These are phyloP conservation scores for Tipula unca DNA, from an alignment of 2,888 invertebrate species.

Conservation along the genomic window DNA sequence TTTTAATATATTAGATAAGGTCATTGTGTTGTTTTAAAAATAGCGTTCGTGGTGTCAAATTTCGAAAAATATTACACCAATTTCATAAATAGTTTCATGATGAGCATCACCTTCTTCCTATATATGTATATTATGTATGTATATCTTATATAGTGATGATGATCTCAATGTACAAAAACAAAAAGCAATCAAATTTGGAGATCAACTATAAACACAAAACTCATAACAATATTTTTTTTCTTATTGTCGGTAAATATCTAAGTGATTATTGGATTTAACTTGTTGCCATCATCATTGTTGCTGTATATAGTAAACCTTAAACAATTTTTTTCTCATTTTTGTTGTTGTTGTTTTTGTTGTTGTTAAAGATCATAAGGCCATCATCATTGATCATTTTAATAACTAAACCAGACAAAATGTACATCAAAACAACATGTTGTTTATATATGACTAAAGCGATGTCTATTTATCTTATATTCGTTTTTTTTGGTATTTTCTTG, in stretches of 20 bases:
- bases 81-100: too few species aligned
- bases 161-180: neutral
- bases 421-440: neutral
- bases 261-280: neutral
- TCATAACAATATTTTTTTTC: neutral
- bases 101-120: neutral
- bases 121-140: neutral
- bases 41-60: neutral
- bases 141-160: neutral
- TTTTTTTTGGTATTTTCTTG: neutral
- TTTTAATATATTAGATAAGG: neutral
- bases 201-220: neutral
- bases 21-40: neutral
- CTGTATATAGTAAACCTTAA: too few species aligned
- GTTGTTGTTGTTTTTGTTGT: too few species aligned
- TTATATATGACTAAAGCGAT: neutral
- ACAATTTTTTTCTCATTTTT: neutral
- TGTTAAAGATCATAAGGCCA: neutral
- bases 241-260: slow-evolving; percentile 1
- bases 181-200: neutral
- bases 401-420: neutral
- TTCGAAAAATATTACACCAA: neutral
- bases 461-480: slow-evolving; percentile 2
- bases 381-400: slow-evolving; percentile 14
- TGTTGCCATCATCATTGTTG: neutral